Base-by-base conservation (phyloP, 1,140 invertebrate genomes). In the Aphaenogaster ashmeadi region DNA sequence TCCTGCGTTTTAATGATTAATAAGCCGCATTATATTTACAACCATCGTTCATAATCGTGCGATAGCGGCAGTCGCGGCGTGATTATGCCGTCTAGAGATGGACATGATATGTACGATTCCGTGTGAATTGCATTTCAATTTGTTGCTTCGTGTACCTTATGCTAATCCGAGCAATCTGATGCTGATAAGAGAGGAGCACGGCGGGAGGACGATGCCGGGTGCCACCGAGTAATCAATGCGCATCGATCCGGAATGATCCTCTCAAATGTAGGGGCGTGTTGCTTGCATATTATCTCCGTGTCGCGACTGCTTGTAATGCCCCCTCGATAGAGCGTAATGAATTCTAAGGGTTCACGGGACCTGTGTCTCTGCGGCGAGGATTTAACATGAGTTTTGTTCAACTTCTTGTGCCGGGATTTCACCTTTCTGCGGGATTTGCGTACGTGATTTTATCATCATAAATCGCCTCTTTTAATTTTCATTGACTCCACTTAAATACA, bases 231-330 rank as follows among this genome's bases (percentile, higher is more conserved):
- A 64, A 91, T 33, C 88, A 87, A 87, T 89, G 90, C 75, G 85
- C 90, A 89, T 60, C 90, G 90, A 91, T 81, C 90, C 90, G 88
- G 90, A 91, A 91, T 91, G 90, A 91, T 91, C 89, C 90, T 86
- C 72, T 84, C 72, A 72, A 91, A 69, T 74, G 77, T 78, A 87
- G 88, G 90, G 90, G 90, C 27, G 75, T 86, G 90, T 83, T 78
- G 75, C 87, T 89, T 71, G 66, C 91, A 85, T 86, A 91, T 91
- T 89, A 91, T 89, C 88, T 91, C 86, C 75, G 69, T 75, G 69
- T 62, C 47, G 86, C 72, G 90, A 90, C 87, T 60, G 86, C 84
- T 78, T 79, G 88, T 89, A 90, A 91, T 87, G 80, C 38, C 67
- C 80, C 9, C 36, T 74, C 54, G 75, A 87, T 74, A 81, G 84